phyloP scores from a whole-genome alignment of 1,140 invertebrate species.

The Drosophila serrata region DNA sequence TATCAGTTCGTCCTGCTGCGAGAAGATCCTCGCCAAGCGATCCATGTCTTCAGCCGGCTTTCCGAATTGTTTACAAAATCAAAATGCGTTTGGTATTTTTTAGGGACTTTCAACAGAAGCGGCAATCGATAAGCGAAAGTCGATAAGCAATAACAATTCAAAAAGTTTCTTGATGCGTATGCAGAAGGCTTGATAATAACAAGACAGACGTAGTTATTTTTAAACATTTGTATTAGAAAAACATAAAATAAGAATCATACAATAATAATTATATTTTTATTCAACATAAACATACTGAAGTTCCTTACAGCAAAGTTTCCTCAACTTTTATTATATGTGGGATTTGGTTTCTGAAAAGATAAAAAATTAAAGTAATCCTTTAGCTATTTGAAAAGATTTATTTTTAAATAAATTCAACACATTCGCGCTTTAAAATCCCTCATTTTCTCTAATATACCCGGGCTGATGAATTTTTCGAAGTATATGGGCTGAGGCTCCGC shows the following conservation, averaged over 20 bases:
- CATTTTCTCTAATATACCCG: constrained; percentile 47
- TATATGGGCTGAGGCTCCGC: background rate
- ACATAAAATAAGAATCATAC: background rate
- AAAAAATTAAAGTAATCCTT: background rate
- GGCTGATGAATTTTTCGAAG: constrained; percentile 13
- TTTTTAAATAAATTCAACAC: background rate
- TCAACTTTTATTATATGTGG: background rate
- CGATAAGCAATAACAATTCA: constrained; percentile 1
- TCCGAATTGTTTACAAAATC: constrained; percentile 9
- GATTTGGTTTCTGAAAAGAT: background rate
- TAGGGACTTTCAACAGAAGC: background rate
- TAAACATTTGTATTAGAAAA: background rate
- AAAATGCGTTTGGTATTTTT: constrained; percentile 5
- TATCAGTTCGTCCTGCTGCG: constrained; percentile 37
- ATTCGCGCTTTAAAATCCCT: constrained; percentile 21
- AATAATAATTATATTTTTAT: background rate
- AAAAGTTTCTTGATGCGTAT: background rate
- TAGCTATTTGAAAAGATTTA: background rate
- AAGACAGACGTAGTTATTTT: no score
- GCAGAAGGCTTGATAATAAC: no score
- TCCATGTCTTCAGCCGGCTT: constrained; percentile 25
- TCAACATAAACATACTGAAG: background rate
- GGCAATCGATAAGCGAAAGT: background rate
- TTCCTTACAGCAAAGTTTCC: background rate
- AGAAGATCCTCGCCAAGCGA: constrained; percentile 32